phyloP scores from a whole-genome alignment of 2,797 vertebrate species.

The Squalus acanthias region DNA sequence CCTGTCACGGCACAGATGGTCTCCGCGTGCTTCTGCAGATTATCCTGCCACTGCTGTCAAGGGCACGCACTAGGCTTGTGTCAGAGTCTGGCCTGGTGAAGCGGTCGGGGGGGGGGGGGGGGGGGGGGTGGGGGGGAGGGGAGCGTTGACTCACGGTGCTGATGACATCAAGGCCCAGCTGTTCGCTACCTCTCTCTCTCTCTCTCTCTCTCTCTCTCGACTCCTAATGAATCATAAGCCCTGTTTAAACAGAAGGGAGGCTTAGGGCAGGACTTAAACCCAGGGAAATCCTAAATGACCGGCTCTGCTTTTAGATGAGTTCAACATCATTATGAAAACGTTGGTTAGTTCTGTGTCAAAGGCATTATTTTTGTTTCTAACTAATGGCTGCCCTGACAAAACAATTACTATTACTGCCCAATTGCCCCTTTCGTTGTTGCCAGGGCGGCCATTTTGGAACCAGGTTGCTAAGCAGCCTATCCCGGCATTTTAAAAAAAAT shows the following conservation, averaged over 20 bases:
- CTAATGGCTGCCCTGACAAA: neutral
- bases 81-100: neutral
- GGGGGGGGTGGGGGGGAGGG: neutral
- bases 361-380: too few relatives aligned
- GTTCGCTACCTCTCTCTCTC: neutral
- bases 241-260: neutral
- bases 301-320: neutral
- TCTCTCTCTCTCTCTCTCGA: neutral
- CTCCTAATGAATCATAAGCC: neutral
- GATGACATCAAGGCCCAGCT: neutral
- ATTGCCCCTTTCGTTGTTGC: neutral
- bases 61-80: neutral
- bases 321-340: neutral
- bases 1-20: conserved; percentile 2
- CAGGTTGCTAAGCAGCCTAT: neutral
- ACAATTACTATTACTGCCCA: too few relatives aligned
- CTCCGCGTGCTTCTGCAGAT: neutral
- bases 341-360: neutral
- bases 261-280: neutral
- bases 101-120: neutral
- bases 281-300: neutral
- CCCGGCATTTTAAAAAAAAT: too few relatives aligned
- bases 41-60: neutral
- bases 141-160: neutral
- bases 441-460: neutral